Conservation (phyloP, 1,140 invertebrate species). For the Lineus longissimus region DNA sequence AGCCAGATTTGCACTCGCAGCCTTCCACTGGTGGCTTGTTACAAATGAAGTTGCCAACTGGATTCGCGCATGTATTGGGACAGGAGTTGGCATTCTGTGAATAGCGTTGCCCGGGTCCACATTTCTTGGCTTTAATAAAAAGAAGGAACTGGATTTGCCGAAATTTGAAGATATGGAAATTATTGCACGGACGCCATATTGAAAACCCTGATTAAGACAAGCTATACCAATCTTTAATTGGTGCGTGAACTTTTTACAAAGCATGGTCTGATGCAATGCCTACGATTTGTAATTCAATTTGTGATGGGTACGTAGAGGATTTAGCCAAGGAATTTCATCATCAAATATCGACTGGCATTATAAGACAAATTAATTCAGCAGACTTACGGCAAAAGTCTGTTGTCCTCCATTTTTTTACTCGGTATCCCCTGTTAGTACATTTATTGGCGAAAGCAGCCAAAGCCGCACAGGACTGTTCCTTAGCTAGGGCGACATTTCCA, state of each 20-base stretch:
- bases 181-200: neutral
- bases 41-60: slow-evolving; percentile 11
- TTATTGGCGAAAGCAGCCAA: neutral
- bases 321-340: too few species aligned
- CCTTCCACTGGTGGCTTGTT: slow-evolving; percentile 17
- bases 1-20: slow-evolving; percentile 26
- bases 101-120: neutral
- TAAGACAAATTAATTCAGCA: too few species aligned
- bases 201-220: neutral
- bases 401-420: neutral
- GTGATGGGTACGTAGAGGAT: too few species aligned
- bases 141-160: neutral
- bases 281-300: too few species aligned
- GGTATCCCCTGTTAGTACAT: neutral
- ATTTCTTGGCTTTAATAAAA: neutral
- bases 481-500: neutral
- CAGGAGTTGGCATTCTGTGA: neutral
- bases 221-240: neutral
- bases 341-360: too few species aligned
- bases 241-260: too few species aligned
- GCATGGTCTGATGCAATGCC: too few species aligned
- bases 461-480: neutral
- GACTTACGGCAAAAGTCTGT: slow-evolving; percentile 3
- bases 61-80: slow-evolving; percentile 17
- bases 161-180: neutral